phyloP scores from a whole-genome alignment of 1,140 invertebrate genomes.

The Argopecten irradians region DNA sequence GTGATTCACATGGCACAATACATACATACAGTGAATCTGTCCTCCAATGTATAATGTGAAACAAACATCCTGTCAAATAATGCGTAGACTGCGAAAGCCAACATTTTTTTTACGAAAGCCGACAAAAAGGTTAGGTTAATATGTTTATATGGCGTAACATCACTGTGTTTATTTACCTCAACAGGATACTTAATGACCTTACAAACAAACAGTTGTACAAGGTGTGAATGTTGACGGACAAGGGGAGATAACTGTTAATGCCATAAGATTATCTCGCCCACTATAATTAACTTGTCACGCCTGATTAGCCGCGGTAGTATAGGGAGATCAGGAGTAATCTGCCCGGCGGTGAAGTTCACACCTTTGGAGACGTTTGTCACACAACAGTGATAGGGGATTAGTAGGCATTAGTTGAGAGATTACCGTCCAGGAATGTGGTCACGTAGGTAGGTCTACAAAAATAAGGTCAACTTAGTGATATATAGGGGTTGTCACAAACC shows the following conservation, averaged over 20 bases:
- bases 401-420: not conserved
- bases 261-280: not conserved
- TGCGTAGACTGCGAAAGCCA: no score
- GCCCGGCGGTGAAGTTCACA: not conserved
- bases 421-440: not conserved
- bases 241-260: not conserved
- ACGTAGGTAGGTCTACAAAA: no score
- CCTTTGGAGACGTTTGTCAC: not conserved
- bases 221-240: not conserved
- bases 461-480: no score
- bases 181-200: not conserved
- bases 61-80: no score
- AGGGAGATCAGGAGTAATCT: not conserved
- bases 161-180: no score
- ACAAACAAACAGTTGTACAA: not conserved
- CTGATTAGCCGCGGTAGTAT: not conserved
- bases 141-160: no score
- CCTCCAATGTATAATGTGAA: no score
- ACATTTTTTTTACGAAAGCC: no score
- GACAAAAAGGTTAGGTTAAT: no score
- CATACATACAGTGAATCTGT: no score
- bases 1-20: no score
- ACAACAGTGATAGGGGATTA: slow-evolving; percentile 8
- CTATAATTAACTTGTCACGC: not conserved
- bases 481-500: no score